Evolutionary conservation across 2,888 invertebrate genomes (phyloP), one percentile per base, ranked within the genome.

Genomic region (Baccha elongata): DNA sequence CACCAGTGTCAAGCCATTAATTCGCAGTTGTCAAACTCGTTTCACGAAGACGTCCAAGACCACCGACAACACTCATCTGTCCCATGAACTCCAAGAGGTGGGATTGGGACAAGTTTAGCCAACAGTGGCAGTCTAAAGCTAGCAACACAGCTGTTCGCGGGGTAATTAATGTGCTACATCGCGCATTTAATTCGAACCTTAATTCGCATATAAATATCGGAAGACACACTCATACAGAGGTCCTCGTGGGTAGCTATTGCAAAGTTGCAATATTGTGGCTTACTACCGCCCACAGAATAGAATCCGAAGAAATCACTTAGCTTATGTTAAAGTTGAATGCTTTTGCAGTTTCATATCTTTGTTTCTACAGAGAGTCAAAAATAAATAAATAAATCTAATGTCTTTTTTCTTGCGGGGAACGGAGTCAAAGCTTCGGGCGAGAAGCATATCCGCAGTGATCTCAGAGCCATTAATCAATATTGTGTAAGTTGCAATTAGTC

Each of bases 121-220:
- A 64, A 80, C 79, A 48, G 79, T 80, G 79, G 79, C 79, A 80
- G 50, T 69, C 79, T 73, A 46, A 55, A 42, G 37, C 50, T 26
- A 68, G 64, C 62, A 48, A 35, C 72, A 72, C 79, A 79, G 62
- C 72, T 74, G 79, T 80, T 79, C 55, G 68, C 26, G 50, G 62
- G 13, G 48, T 80, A 80, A 80, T 80, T 80, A 80, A 80, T 80
- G 79, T 64, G 68, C 79, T 68, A 80, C 79, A 80, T 74, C 50
- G 73, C 62, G 46, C 73, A 74, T 73, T 80, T 80, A 73, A 73
- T 80, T 73, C 79, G 79, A 69, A 69, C 74, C 68, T 74, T 74
- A 68, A 73, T 80, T 80, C 73, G 40, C 79, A 48, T 64, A 73
- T 53, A 79, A 72, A 73, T 73, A 73, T 68, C 48, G 62, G 62